Percentiles rank a stretch among this genome's conserved stretches.
Conservation (phyloP, 1,140 invertebrate genomes). For the Carcinoscorpius rotundicauda region DNA sequence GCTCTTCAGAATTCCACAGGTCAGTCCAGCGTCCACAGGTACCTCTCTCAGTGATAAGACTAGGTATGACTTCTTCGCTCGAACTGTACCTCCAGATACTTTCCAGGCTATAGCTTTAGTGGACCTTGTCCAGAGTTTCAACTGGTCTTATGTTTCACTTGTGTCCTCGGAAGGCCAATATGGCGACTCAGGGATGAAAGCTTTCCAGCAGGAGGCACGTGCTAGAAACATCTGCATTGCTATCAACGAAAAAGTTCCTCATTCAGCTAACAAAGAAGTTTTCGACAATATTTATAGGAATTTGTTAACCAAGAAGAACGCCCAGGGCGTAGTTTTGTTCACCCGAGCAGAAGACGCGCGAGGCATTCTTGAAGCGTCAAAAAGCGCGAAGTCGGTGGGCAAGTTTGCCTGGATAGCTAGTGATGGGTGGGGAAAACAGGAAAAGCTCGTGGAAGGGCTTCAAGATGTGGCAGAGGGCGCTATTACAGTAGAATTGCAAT, state of each 20-base stretch:
- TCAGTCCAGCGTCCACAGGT: conserved; percentile 45
- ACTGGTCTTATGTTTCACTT: conserved; percentile 50
- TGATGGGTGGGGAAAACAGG: conserved; percentile 63
- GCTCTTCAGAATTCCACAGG: conserved; percentile 44
- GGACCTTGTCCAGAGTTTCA: conserved; percentile 41
- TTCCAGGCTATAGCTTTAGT: conserved; percentile 45
- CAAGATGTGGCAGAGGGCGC: conserved; percentile 60
- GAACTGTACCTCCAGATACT: conserved; percentile 40
- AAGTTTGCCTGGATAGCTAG: conserved; percentile 48
- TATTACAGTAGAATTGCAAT: conserved; percentile 58
- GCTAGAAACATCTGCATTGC: conserved; percentile 60
- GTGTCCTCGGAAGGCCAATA: conserved; percentile 51
- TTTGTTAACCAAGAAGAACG: conserved; percentile 45
- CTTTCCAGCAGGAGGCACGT: conserved; percentile 51
- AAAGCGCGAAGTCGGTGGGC: conserved; percentile 22
- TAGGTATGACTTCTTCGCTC: conserved; percentile 47
- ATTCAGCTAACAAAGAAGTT: conserved; percentile 41
- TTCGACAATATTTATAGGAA: conserved; percentile 48
- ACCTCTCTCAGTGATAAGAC: conserved; percentile 45
- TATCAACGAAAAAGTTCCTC: conserved; percentile 51
- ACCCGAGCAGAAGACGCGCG: conserved; percentile 52
- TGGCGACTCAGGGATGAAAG: conserved; percentile 45
- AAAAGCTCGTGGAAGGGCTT: conserved; percentile 51
- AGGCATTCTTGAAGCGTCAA: conserved; percentile 35
- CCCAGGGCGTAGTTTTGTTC: conserved; percentile 53